Conservation (phyloP, 2,797 vertebrate genomes). For the Tapera naevia region DNA sequence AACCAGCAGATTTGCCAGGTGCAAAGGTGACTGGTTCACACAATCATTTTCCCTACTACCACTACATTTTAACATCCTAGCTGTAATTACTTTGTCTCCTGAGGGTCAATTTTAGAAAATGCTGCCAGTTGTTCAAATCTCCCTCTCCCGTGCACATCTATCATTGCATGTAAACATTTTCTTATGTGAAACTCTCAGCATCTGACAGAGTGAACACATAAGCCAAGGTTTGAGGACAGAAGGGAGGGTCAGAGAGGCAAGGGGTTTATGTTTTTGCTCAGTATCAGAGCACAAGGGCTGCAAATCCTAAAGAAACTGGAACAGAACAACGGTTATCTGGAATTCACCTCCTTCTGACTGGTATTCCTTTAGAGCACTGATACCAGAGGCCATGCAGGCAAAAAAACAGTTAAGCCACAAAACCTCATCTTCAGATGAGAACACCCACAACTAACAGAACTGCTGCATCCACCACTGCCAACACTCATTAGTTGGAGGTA, state of each 20-base stretch:
- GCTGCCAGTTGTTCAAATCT: neutral
- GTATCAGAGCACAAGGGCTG: neutral
- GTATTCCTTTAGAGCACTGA: neutral
- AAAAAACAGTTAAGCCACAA: slow-evolving; percentile 5
- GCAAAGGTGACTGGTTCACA: neutral
- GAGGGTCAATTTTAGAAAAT: neutral
- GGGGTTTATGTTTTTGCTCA: neutral
- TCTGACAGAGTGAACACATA: neutral
- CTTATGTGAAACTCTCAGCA: neutral
- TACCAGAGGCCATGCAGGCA: neutral
- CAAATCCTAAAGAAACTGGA: neutral
- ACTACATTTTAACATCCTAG: neutral
- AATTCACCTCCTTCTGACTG: neutral
- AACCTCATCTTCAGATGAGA: neutral
- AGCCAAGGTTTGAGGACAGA: neutral
- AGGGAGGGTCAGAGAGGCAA: neutral
- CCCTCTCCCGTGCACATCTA: neutral
- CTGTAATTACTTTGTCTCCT: neutral
- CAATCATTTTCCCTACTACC: neutral
- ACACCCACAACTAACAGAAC: neutral
- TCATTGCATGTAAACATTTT: neutral
- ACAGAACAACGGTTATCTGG: neutral
- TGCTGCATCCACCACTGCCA: neutral
- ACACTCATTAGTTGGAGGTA: neutral
- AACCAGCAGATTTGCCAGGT: neutral